Percentiles rank a stretch among this genome's conserved stretches.
These are phyloP conservation scores for Ardeotis arabs DNA, from an alignment of 2,113 vertebrate genomes.

Conservation along the genomic window DNA sequence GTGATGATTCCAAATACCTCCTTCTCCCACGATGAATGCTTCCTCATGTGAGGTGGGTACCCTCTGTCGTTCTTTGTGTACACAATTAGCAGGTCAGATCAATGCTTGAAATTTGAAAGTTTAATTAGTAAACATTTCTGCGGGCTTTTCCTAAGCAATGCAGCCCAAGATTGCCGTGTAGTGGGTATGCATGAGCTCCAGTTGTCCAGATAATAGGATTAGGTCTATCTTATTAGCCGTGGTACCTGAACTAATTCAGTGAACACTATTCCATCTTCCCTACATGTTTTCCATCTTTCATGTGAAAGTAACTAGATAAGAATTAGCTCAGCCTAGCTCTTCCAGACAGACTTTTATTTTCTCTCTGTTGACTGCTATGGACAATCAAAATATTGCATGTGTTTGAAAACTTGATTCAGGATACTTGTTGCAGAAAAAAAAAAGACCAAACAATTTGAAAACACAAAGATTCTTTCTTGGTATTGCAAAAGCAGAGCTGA, in stretches of 20 bases:
- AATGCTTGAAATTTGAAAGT: conserved; percentile 19
- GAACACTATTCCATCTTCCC: not conserved
- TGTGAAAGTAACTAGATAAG: not conserved
- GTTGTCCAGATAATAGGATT: conserved; percentile 39
- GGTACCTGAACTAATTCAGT: conserved; percentile 31
- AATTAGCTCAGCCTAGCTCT: not conserved
- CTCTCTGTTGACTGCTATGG: not conserved
- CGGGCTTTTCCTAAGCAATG: not conserved
- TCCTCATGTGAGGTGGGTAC: not conserved
- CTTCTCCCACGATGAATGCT: not conserved
- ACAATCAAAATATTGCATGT: not conserved
- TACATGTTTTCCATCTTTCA: not conserved
- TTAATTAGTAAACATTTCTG: conserved; percentile 2
- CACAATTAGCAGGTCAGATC: not conserved
- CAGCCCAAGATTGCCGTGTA: not conserved
- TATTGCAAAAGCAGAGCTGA: not conserved
- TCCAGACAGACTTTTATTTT: not conserved
- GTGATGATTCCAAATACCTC: not conserved
- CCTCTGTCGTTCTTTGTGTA: not conserved
- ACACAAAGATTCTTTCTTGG: not conserved
- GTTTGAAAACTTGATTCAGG: not conserved
- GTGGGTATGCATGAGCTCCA: not conserved
- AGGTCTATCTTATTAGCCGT: conserved; percentile 46
- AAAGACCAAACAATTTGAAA: not conserved
- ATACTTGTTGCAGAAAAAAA: not conserved